phyloP scores from a whole-genome alignment of 64 coral and sea anemone species.

The Montipora foliosa region DNA sequence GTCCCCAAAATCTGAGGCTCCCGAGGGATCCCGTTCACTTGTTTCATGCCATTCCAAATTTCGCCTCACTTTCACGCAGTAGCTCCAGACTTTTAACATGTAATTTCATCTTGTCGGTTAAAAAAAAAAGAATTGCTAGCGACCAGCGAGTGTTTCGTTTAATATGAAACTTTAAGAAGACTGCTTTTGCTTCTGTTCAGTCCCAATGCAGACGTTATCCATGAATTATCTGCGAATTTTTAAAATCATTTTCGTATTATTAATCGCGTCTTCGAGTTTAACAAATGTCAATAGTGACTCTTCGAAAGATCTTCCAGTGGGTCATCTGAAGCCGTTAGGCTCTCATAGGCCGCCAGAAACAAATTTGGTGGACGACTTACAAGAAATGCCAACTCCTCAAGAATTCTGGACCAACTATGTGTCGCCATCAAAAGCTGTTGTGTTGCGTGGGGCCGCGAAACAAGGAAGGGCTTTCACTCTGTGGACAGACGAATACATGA shows the following conservation, averaged over 20 bases:
- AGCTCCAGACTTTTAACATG: no score
- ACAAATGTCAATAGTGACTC: not conserved
- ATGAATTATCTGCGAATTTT: not conserved
- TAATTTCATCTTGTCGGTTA: no score
- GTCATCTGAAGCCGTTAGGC: constrained; percentile 85
- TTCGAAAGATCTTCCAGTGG: constrained; percentile 58
- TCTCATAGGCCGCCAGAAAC: constrained; percentile 81
- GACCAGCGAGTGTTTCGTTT: not conserved
- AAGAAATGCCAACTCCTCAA: constrained; percentile 68
- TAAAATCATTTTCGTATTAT: not conserved
- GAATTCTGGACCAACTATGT: constrained; percentile 93
- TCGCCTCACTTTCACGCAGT: no score
- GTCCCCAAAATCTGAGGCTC: no score
- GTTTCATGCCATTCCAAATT: no score
- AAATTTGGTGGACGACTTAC: constrained; percentile 75
- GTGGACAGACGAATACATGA: constrained; percentile 86
- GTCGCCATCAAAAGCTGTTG: constrained; percentile 77
- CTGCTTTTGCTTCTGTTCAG: not conserved
- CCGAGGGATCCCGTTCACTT: no score
- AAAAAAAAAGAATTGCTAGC: not conserved
- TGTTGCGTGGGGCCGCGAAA: constrained; percentile 79
- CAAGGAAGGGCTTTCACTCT: constrained; percentile 68
- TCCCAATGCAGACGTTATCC: no score
- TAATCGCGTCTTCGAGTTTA: not conserved
- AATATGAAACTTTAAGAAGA: not conserved